Base-by-base conservation (phyloP, 1,140 invertebrate genomes). In the Drosophila insularis region DNA sequence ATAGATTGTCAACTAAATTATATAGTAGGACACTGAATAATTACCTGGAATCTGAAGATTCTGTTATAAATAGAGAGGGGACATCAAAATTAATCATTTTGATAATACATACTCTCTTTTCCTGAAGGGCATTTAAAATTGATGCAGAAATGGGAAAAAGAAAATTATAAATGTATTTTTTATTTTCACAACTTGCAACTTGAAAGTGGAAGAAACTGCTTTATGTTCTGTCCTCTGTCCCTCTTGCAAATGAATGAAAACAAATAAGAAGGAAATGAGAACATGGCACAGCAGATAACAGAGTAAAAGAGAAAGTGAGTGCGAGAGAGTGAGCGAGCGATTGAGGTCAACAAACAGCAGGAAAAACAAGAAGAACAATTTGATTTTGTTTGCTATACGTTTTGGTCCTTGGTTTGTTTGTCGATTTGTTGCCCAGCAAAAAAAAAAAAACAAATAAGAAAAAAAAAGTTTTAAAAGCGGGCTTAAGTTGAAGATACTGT, bases 331-430 rank as follows among this genome's bases (percentile, higher is more conserved):
- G 53, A 32, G 60, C 62, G 53, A 8, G 19, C 55, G 13, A n/a
- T n/a, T n/a, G n/a, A 46, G 63, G 60, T 60, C 63, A 72, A 75
- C 71, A 63, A 43, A 32, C 11, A 67, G 68, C 37, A 59, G 65
- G 62, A 65, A 40, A 66, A 63, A 53, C 64, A 71, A 70, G 54
- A 75, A 68, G 62, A 87, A 86, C 82, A 87, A 87, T 86, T 86
- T 86, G 78, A 82, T 87, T 87, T 69, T 86, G 79, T 86, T 86
- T 86, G 75, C 69, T 66, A 82, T 66, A 71, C 66, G 43, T 50
- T 50, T 60, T 31, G 37, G 54, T 31, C 54, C 27, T 27, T 32
- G 61, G 72, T 64, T 74, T 65, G 61, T 80, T 75, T 71, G 71
- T 65, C 53, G 64, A 58, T 77, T 71, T 84, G 74, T 27, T 27